Evolutionary conservation across 2,797 vertebrate genomes (phyloP), one percentile per base, ranked within the genome.

Genomic region (Chloroceryle amazona): DNA sequence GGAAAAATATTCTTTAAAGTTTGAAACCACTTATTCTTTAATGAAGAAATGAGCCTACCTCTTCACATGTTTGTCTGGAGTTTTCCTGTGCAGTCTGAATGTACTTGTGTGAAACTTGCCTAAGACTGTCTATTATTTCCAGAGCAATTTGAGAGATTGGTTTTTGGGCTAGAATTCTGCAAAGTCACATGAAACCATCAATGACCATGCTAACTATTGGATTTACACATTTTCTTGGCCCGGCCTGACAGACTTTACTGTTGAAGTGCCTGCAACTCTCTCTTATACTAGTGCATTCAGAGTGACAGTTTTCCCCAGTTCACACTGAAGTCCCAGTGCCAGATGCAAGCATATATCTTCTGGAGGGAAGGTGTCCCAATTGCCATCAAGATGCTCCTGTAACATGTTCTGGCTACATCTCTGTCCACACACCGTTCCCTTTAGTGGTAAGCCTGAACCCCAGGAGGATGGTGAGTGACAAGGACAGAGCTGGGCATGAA

Each of bases 301-400:
- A 13, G 14, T 44, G 41, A 66, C 23, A 5, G 11, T 14, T 29
- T 4, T 87, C 28, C 28, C 12, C 35, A 49, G 46, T 1, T 4
- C 26, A 20, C 1, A 3, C 17, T 54, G 35, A 87, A 54, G 28
- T 25, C 23, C 35, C 51, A 17, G 37, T 29, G 25, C 11, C 21
- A 55, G 63, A 26, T 1, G 8, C 3, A 5, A 19, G 4, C 37
- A 33, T 6, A 3, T 1, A 5, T 29, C 47, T 62, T 1, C 41
- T 35, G n/a, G 51, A 70, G 14, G 26, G 12, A 75, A 28, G 16
- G 25, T 49, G 33, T 44, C 18, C 23, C 35, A 35, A 4, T 22
- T 74, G 33, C 10, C 21, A 33, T 44, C 20, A 65, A 21, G 52
- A 66, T 13, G 15, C 8, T 83, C 18, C 28, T 80, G 57, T 31